Base-by-base conservation (phyloP, 2,888 invertebrate genomes). In the Chaitophorus viminalis region DNA sequence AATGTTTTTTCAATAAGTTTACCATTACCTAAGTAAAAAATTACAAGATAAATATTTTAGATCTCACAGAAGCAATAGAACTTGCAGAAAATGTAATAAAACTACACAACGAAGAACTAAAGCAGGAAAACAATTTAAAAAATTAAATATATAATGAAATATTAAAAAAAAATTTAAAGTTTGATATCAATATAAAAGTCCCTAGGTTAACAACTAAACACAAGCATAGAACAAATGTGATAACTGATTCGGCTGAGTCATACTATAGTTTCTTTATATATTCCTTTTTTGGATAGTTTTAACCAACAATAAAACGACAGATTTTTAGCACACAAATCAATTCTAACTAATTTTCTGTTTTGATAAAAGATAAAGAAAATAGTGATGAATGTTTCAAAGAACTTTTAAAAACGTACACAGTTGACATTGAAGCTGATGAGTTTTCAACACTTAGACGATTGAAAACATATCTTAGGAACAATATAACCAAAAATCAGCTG, bases 21-120 rank as follows among this genome's bases (percentile, higher is more conserved):
- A 33, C 76, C 85, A 31, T 76, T n/a, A n/a, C n/a, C n/a, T 85
- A 60, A 85, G 65, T 36, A 39, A 68, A 21, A 76, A 76, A 36
- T 36, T 84, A 33, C 84, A 84, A 54, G 33, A 75, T 46, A 29
- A 85, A 76, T n/a, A 75, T n/a, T 33, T 68, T 36, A 18, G 65
- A 85, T 65, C 54, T 54, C 31, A 54, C 33, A 21, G 21, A 77
- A 77, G 77, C 77, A 54, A 77, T 77, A 54, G 54, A 77, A 21
- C 54, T 77, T 54, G 77, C 77, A 54, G 77, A 77, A 77, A 54
- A 77, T 54, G 54, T 54, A 60, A 60, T 21, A 60, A 21, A 60
- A 60, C 60, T 21, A 60, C 60, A 3, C 60, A 60, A 21, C 60
- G 18, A 60, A 60, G 25, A 60, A 21, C 46, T 52, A 46, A 76